A percentile compares a stretch with the other conserved stretches of the same genome.
phyloP scores from a whole-genome alignment of 2,888 invertebrate genomes.

The Clusia tigrina region DNA sequence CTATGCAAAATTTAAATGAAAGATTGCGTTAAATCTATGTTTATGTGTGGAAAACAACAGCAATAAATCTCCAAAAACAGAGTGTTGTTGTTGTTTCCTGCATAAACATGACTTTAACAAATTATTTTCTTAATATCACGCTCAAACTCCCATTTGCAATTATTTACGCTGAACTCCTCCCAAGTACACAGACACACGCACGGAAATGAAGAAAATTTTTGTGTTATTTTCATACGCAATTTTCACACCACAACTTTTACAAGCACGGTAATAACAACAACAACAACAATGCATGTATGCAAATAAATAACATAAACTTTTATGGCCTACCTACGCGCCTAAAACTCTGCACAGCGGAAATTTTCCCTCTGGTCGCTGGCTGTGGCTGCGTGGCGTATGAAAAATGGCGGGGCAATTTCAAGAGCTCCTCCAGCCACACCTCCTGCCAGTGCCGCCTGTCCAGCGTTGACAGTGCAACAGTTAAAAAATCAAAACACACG shows the following conservation, averaged over 20 bases:
- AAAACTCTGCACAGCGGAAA: background rate
- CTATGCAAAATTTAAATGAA: no score
- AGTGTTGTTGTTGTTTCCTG: background rate
- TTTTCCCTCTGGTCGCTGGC: background rate
- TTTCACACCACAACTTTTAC: background rate
- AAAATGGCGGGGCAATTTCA: background rate
- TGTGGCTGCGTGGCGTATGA: background rate
- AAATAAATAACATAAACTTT: constrained; percentile 4
- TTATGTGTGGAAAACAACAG: no score
- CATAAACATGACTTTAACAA: no score
- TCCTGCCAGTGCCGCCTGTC: background rate
- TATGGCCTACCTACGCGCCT: background rate
- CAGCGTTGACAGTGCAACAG: background rate
- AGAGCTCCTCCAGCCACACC: background rate
- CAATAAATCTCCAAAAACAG: no score
- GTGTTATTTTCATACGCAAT: background rate
- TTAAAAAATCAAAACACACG: background rate
- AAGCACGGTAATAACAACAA: constrained; percentile 19
- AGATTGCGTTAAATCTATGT: no score
- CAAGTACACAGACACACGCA: background rate
- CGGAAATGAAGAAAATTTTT: no score
- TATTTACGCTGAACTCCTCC: no score
- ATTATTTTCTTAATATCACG: background rate
- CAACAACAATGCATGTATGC: constrained; percentile 25
- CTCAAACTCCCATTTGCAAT: background rate